Conservation (phyloP, 2,113 vertebrate genomes). For the Gila orcuttii region DNA sequence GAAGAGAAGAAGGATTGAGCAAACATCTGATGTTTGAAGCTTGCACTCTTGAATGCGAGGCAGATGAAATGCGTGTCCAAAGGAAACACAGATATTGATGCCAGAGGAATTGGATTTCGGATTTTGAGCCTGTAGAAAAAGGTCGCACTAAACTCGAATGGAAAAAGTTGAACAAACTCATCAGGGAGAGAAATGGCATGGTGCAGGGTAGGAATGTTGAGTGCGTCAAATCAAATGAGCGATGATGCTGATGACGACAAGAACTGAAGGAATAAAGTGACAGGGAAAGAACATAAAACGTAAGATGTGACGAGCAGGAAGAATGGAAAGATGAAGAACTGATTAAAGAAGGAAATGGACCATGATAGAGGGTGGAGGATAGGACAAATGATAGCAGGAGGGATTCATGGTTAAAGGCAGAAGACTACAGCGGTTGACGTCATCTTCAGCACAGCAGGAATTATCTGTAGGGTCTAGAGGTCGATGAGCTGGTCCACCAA, state of each 20-base stretch:
- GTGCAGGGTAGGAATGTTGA: background rate
- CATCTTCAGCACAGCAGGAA: constrained; percentile 27
- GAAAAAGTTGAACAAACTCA: background rate
- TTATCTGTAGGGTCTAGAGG: constrained; percentile 82
- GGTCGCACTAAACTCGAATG: background rate
- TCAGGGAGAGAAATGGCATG: background rate
- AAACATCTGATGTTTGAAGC: background rate
- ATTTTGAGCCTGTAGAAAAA: background rate
- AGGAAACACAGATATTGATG: background rate
- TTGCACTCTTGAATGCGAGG: background rate
- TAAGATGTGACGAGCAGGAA: background rate
- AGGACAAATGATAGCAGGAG: background rate
- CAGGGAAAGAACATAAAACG: background rate
- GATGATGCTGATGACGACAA: constrained; percentile 20
- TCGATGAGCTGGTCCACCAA: constrained; percentile 99
- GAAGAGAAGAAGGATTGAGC: background rate
- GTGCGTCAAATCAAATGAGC: background rate
- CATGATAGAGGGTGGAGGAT: background rate
- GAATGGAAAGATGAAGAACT: background rate
- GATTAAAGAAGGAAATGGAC: constrained; percentile 6
- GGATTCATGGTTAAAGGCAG: background rate
- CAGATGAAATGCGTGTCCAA: background rate
- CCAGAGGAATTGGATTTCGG: background rate
- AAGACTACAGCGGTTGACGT: constrained; percentile 3
- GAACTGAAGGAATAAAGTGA: background rate